A percentile compares a stretch with the other conserved stretches of the same genome.
Conservation (phyloP, 1,140 invertebrate species). For the Caenorhabditis briggsae region DNA sequence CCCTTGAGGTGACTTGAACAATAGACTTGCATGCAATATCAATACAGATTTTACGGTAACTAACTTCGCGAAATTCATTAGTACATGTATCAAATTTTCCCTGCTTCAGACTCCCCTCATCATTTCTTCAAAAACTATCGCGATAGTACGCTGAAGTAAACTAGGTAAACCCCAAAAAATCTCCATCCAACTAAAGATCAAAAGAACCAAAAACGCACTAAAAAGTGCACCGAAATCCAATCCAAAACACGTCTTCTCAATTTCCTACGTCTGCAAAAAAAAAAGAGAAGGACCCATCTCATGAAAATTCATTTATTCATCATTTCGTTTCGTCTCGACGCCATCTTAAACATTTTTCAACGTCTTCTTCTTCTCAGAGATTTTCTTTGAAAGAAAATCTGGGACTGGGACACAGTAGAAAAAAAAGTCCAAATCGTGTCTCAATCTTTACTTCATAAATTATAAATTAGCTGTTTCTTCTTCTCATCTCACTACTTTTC, state of each 20-base stretch:
- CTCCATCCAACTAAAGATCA: not conserved
- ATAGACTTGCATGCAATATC: too few species aligned
- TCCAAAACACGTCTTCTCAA: not conserved
- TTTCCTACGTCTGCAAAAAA: not conserved
- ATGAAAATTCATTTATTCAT: slow-evolving; percentile 38
- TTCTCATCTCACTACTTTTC: not conserved
- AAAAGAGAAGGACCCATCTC: not conserved
- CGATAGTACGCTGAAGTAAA: too few species aligned
- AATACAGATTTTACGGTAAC: too few species aligned
- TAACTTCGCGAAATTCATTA: too few species aligned
- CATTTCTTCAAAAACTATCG: too few species aligned
- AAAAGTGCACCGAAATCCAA: slow-evolving; percentile 36
- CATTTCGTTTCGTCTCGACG: slow-evolving; percentile 3
- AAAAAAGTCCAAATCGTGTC: not conserved
- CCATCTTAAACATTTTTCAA: not conserved
- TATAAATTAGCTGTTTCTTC: slow-evolving; percentile 1
- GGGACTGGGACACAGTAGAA: not conserved
- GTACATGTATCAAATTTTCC: too few species aligned
- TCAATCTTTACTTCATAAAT: slow-evolving; percentile 30
- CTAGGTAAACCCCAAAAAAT: too few species aligned
- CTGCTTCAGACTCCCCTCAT: too few species aligned
- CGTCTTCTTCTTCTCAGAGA: not conserved
- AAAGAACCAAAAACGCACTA: not conserved
- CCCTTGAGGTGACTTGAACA: too few species aligned
- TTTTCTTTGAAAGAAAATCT: not conserved